phyloP scores from a whole-genome alignment of 1,140 invertebrate species.

The Procambarus virginalis region DNA sequence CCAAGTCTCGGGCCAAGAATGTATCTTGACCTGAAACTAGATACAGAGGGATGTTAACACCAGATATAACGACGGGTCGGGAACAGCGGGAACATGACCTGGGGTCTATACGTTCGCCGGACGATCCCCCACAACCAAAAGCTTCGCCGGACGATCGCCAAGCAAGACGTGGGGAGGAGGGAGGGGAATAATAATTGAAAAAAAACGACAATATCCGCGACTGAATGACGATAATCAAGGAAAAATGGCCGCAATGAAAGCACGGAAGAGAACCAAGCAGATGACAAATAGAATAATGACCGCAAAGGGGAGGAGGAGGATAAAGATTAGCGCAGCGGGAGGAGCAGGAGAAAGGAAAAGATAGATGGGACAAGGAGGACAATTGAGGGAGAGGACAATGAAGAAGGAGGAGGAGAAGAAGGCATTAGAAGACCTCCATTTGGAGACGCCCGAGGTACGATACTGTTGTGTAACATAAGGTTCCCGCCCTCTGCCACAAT shows the following conservation, averaged over 20 bases:
- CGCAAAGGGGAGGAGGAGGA: neutral
- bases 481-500: neutral
- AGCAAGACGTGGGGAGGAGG: too few relatives aligned
- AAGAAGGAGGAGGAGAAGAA: neutral
- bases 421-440: neutral
- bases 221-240: neutral
- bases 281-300: constrained; percentile 4
- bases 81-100: too few relatives aligned
- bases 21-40: too few relatives aligned
- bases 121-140: too few relatives aligned
- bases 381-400: neutral
- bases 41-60: too few relatives aligned
- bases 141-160: too few relatives aligned
- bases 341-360: neutral
- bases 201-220: neutral
- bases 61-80: too few relatives aligned
- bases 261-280: neutral
- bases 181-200: neutral
- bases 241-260: neutral
- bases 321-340: neutral
- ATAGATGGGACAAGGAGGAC: neutral
- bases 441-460: neutral
- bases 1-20: too few relatives aligned
- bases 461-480: neutral
- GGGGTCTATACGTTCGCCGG: too few relatives aligned